phyloP scores from a whole-genome alignment of 2,888 invertebrate species.

The Lasius platythorax region DNA sequence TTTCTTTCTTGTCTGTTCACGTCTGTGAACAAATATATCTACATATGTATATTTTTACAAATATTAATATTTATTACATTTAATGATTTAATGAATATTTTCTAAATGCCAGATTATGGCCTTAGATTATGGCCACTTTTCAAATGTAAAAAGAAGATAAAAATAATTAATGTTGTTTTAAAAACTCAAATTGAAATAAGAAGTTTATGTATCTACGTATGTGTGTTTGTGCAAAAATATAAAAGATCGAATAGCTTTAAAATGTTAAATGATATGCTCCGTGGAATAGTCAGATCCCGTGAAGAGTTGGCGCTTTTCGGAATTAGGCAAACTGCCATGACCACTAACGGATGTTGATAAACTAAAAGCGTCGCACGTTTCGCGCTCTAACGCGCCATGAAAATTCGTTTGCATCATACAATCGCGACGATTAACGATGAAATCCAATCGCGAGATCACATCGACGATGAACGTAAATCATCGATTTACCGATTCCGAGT shows the following conservation, averaged over 20 bases:
- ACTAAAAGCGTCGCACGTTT: slow-evolving; percentile 16
- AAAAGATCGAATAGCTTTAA: neutral
- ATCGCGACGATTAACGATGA: slow-evolving; percentile 29
- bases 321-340: slow-evolving; percentile 31
- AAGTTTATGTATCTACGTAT: neutral
- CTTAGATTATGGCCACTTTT: neutral
- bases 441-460: slow-evolving; percentile 23
- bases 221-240: neutral
- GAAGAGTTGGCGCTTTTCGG: slow-evolving; percentile 11
- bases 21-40: neutral
- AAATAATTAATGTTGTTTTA: neutral
- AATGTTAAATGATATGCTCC: neutral
- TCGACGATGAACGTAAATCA: slow-evolving; percentile 23
- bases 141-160: neutral
- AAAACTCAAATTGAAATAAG: neutral
- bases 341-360: slow-evolving; percentile 14
- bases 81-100: neutral
- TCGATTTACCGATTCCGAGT: slow-evolving; percentile 11
- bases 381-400: slow-evolving; percentile 1
- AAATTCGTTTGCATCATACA: slow-evolving; percentile 35
- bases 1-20: neutral
- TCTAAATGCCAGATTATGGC: neutral
- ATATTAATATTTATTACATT: neutral
- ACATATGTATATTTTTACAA: neutral
- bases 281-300: neutral